A percentile compares a stretch with the other conserved stretches of the same genome.
These are phyloP conservation scores for Henricia sp. DNA, from an alignment of 53 echinoderm and acorn worm species.

Conservation along the genomic window DNA sequence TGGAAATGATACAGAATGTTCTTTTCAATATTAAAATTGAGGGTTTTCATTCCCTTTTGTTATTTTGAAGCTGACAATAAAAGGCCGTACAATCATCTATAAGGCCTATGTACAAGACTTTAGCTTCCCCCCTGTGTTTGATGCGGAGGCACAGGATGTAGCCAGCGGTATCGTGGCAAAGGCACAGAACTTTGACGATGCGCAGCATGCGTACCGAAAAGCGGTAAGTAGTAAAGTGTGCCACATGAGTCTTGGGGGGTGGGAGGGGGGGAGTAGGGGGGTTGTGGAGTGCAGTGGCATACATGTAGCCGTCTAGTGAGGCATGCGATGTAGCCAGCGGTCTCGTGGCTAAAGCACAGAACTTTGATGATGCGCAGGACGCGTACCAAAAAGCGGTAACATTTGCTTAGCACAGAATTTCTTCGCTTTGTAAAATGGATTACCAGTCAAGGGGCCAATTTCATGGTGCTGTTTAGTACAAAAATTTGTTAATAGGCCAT, in stretches of 20 bases:
- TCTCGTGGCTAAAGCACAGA: not conserved
- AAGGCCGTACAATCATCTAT: conserved; percentile 34
- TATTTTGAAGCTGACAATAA: not conserved
- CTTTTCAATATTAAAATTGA: no score
- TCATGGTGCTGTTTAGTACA: no score
- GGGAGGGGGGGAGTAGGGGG: no score
- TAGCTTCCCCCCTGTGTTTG: conserved; percentile 3
- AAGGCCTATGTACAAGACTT: not conserved
- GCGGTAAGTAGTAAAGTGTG: no score
- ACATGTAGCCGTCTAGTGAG: no score
- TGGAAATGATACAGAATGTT: no score
- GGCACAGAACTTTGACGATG: not conserved
- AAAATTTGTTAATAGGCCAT: no score
- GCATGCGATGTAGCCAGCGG: not conserved
- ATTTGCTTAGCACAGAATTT: no score
- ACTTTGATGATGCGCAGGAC: conserved; percentile 3
- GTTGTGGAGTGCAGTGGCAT: no score
- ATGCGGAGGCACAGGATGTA: not conserved
- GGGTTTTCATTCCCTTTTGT: no score
- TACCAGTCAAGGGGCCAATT: no score
- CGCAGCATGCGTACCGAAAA: conserved; percentile 1
- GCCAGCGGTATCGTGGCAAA: conserved; percentile 6
- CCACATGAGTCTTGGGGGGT: not conserved
- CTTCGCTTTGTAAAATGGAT: no score
- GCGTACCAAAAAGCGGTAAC: conserved; percentile 12